These are phyloP conservation scores for Hemibagrus guttatus DNA, from an alignment of 2,797 vertebrate species.

Conservation along the genomic window DNA sequence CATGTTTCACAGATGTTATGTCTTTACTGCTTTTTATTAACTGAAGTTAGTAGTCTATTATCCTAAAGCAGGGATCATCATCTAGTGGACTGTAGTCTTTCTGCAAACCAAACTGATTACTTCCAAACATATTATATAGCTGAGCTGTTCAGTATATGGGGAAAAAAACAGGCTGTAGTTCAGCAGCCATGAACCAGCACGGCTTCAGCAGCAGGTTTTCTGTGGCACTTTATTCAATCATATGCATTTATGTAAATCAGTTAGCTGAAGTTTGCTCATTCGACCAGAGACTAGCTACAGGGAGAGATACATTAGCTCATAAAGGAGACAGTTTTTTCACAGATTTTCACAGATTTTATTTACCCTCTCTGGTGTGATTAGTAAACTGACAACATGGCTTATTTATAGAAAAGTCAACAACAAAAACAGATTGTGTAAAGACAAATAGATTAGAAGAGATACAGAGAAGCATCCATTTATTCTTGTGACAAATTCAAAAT, in stretches of 20 bases:
- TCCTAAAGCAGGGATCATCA: too few relatives aligned
- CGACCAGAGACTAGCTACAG: background rate
- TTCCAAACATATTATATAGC: background rate
- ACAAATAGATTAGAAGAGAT: too few relatives aligned
- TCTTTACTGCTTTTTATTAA: slow-evolving; percentile 5
- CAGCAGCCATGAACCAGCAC: background rate
- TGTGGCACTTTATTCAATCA: background rate
- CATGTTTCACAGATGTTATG: slow-evolving; percentile 3
- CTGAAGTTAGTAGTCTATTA: slow-evolving; percentile 13
- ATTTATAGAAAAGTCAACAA: background rate
- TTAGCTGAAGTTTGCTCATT: slow-evolving; percentile 9
- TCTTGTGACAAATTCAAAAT: too few relatives aligned
- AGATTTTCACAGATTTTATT: background rate
- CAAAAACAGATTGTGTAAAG: background rate
- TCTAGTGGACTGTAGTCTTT: background rate
- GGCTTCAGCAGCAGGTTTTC: background rate
- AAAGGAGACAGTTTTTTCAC: background rate
- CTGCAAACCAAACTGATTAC: background rate
- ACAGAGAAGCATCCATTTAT: background rate
- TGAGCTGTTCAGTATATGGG: background rate
- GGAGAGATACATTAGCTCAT: background rate
- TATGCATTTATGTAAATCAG: slow-evolving; percentile 8
- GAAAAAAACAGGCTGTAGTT: background rate
- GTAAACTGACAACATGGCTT: background rate
- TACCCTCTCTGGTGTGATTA: background rate